Evolutionary conservation across 2,888 invertebrate genomes (phyloP), one percentile per base, ranked within the genome.

Genomic region (Heliconius hortense): DNA sequence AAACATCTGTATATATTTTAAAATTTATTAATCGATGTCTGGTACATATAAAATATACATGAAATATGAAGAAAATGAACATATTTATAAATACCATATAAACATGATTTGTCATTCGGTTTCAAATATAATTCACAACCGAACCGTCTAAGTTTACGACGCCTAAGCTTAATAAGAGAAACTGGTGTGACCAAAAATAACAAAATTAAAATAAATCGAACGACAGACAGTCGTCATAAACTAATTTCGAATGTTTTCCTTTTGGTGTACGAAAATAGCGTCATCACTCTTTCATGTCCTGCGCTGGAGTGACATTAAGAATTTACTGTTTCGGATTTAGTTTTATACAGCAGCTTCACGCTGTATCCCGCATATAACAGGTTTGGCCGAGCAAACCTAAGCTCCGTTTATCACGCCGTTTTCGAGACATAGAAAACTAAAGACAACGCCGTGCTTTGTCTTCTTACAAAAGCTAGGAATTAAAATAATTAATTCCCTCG

Each of bases 171-270:
- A 92, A 92, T 91, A 92, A 92, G 91, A 90, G 86, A 85, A 87
- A 86, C 83, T 85, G 84, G 83, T 83, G 84, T 82, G 87, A 86
- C 89, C 89, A 86, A 92, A 94, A 93, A 93, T 93, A 93, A 92
- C 93, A 90, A 90, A 93, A 92, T 93, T 91, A 92, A 94, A 93
- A 93, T 93, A 93, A 93, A 93, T 94, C 93, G 93, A 94, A 93
- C 92, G 91, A 91, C 92, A 91, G 92, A 90, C 93, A 93, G 91
- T 90, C 92, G 93, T 93, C 93, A 94, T 94, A 94, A 93, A 94
- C 92, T 92, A 93, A 93, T 93, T 94, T 93, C 92, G 92, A 93
- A 87, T 90, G 92, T 92, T 92, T 92, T 93, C 92, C 89, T 93
- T 93, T 93, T 93, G 91, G 85, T 84, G 85, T 84, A 89, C 92